phyloP scores from a whole-genome alignment of 2,797 vertebrate genomes.

The Aulostomus chinensis region DNA sequence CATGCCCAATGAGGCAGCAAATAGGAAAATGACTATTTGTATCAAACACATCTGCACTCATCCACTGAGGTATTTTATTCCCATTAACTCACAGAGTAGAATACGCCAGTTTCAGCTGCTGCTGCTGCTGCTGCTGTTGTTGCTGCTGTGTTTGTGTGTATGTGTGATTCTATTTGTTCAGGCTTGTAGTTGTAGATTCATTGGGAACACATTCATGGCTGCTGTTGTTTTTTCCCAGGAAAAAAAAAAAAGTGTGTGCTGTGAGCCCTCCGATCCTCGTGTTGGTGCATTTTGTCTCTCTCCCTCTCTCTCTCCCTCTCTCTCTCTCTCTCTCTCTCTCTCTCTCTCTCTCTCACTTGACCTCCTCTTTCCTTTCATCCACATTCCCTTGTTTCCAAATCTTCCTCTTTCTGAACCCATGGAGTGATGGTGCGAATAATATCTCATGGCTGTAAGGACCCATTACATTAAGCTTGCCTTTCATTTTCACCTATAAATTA shows the following conservation, averaged over 20 bases:
- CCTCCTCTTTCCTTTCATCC: constrained; percentile 48
- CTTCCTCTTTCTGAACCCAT: constrained; percentile 60
- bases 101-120: constrained; percentile 98
- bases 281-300: constrained; percentile 52
- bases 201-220: constrained; percentile 88
- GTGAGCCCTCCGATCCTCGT: constrained; percentile 54
- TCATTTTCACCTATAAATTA: constrained; percentile 96
- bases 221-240: constrained; percentile 65
- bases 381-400: constrained; percentile 46
- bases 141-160: constrained; percentile 56
- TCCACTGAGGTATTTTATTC: constrained; percentile 99
- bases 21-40: constrained; percentile 99
- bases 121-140: constrained; percentile 84
- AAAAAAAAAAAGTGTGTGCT: constrained; percentile 50
- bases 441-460: constrained; percentile 88
- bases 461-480: constrained; percentile 91
- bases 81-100: constrained; percentile 99
- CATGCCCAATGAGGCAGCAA: constrained; percentile 99
- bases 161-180: constrained; percentile 88
- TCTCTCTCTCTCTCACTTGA: constrained; percentile 41
- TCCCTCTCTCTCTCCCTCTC: constrained; percentile 13
- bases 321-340: constrained; percentile 9
- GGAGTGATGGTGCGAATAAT: constrained; percentile 81
- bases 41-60: constrained; percentile 99
- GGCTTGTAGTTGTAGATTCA: constrained; percentile 93